A percentile compares a stretch with the other conserved stretches of the same genome.
Evolutionary conservation across 2,113 vertebrate species (phyloP).

Genomic region (Sylvilagus bachmani): DNA sequence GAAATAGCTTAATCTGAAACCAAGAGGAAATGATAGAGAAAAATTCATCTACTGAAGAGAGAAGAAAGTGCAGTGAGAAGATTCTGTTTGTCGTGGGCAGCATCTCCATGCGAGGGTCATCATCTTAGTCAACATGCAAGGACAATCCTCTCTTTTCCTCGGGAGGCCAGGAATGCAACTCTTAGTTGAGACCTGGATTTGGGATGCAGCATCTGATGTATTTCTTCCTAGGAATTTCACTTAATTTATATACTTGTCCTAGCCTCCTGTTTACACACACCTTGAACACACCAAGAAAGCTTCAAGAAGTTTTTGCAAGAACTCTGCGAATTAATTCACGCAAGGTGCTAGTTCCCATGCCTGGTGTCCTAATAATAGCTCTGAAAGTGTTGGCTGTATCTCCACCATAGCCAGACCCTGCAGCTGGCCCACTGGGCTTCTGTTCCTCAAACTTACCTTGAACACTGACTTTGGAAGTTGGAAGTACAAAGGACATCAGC

Average conservation of each 20-base stretch:
- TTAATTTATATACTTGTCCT: not conserved
- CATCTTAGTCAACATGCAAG: not conserved
- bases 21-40: not conserved
- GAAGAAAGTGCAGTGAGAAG: not conserved
- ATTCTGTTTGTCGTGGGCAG: too few relatives aligned
- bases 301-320: not conserved
- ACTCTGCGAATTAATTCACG: not conserved
- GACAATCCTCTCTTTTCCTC: not conserved
- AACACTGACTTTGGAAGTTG: not conserved
- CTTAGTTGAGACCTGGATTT: not conserved
- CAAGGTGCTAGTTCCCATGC: not conserved
- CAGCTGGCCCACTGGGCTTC: not conserved
- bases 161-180: too few relatives aligned
- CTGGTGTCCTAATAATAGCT: not conserved
- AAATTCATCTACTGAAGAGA: not conserved
- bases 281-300: not conserved
- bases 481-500: too few relatives aligned
- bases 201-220: not conserved
- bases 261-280: not conserved
- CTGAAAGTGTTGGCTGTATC: not conserved
- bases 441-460: not conserved
- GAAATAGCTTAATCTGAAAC: not conserved
- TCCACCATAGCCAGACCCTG: not conserved
- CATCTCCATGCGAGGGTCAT: rapidly evolving
- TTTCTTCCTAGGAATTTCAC: not conserved